A percentile compares a stretch with the other conserved stretches of the same genome.
These are phyloP conservation scores for Aphaenogaster ashmeadi DNA, from an alignment of 1,140 invertebrate genomes.

Conservation along the genomic window DNA sequence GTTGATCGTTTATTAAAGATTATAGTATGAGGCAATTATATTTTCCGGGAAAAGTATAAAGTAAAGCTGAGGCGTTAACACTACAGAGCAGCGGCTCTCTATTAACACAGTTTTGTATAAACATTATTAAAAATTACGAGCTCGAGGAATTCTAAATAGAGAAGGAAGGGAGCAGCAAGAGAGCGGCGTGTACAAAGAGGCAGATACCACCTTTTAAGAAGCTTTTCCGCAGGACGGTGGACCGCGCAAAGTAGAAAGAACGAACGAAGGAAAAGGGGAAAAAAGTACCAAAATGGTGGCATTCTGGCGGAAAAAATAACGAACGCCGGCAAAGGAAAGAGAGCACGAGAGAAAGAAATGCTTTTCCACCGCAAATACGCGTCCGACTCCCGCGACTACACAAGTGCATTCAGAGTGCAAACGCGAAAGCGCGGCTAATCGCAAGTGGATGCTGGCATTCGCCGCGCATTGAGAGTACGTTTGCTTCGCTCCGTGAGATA, in stretches of 20 bases:
- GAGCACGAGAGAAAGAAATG: not conserved
- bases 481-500: slow-evolving; percentile 19
- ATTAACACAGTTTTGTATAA: slow-evolving; percentile 59
- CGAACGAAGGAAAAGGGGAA: slow-evolving; percentile 33
- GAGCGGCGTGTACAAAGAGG: slow-evolving; percentile 24
- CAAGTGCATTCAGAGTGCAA: slow-evolving; percentile 31
- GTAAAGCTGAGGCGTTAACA: slow-evolving; percentile 40
- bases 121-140: slow-evolving; percentile 64
- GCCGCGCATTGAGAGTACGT: slow-evolving; percentile 8
- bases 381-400: slow-evolving; percentile 22
- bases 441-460: slow-evolving; percentile 11
- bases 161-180: slow-evolving; percentile 18
- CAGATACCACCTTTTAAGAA: slow-evolving; percentile 47
- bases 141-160: slow-evolving; percentile 33
- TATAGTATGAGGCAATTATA: slow-evolving; percentile 3
- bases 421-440: slow-evolving; percentile 43
- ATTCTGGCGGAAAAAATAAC: slow-evolving; percentile 56
- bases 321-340: not conserved
- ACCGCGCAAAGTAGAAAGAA: slow-evolving; percentile 46
- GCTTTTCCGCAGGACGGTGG: slow-evolving; percentile 35
- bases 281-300: slow-evolving; percentile 41
- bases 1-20: not conserved
- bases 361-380: slow-evolving; percentile 35
- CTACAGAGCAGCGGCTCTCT: not conserved
- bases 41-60: not conserved